Base-by-base conservation (phyloP, 1,140 invertebrate genomes). In the Diorhabda carinulata region DNA sequence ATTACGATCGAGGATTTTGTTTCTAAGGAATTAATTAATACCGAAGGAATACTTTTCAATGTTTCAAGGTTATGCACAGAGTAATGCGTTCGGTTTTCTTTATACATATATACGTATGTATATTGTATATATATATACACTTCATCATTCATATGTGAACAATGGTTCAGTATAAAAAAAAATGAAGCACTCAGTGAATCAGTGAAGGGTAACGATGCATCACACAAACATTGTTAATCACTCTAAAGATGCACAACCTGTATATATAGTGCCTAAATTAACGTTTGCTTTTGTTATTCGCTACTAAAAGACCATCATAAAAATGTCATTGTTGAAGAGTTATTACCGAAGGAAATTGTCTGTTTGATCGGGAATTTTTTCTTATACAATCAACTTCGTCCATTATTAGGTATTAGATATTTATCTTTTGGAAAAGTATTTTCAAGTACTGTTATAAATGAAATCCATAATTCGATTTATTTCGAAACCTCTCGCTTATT, bases 211-310 rank as follows among this genome's bases (percentile, higher is more conserved):
- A 75, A 69, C 76, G 61, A 71, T 68, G 66, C 76, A 69, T 76
- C 65, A 66, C 69, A 72, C 66, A 73, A 77, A 77, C 76, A 75
- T 75, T 73, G 76, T 75, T 73, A 77, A 77, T 77, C 76, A 77
- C 72, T 77, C 71, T 74, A 62, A 52, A 72, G 76, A 75, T 71
- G 71, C 74, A 71, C 70, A 71, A 73, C 69, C 72, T 71, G 66
- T 65, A 65, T 57, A 65, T 65, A 65, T 57, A 65, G 64, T 65
- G 52, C 64, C 64, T 65, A 56, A 57, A 65, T 65, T 57, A 57
- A 45, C 45, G 47, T 65, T 56, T 41, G 52, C 64, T 65, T 65
- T 65, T 62, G 52, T 65, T 57, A 57, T 65, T 65, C 52, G 52
- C 64, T 45, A 42, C 64, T 57, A 41, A 52, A 57, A 56, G 41